Evolutionary conservation across 2,888 invertebrate species (phyloP), one percentile per base, ranked within the genome.

Genomic region (Polydrusus cervinus): DNA sequence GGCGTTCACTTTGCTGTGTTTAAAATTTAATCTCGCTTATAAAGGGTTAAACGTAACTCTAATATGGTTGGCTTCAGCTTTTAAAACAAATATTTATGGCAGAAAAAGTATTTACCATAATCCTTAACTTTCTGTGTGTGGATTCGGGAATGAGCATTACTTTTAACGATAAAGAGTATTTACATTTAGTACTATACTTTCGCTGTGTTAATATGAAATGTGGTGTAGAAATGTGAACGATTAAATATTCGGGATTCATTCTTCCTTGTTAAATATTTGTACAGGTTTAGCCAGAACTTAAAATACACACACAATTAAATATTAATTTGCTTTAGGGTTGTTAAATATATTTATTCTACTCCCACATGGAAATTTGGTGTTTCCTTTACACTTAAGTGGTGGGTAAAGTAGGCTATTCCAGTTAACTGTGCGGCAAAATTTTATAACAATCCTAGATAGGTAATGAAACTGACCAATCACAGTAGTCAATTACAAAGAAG

Each of bases 1-100:
- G 78, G 73, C 78, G 69, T 78, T 78, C 73, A 71, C 73, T 71
- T 67, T 67, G 71, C 75, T 60, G 71, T 77, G 74, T 77, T 77
- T 77, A 77, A 75, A 77, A 80, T 81, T 79, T 81, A 76, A 76
- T 78, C 71, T 69, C 73, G 68, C 74, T 73, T 75, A 76, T 77
- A 78, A 76, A 78, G 75, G 75, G 68, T 73, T 73, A 75, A 78
- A 75, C 70, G 67, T 69, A 65, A 75, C 64, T 57, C 51, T 66
- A 75, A 75, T 77, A 75, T 68, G 73, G 57, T 71, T 68, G 65
- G 49, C 34, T 45, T 34, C 60, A 30, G 66, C 55, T 25, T 65
- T 72, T 71, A 74, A 76, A 75, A 75, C 71, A 73, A 78, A 73
- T 70, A 78, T 78, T 73, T 75, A 68, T 70, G 73, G 53, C 70